A percentile compares a stretch with the other conserved stretches of the same genome.
These are phyloP conservation scores for Platysteira castanea DNA, from an alignment of 2,113 vertebrate species.

Conservation along the genomic window DNA sequence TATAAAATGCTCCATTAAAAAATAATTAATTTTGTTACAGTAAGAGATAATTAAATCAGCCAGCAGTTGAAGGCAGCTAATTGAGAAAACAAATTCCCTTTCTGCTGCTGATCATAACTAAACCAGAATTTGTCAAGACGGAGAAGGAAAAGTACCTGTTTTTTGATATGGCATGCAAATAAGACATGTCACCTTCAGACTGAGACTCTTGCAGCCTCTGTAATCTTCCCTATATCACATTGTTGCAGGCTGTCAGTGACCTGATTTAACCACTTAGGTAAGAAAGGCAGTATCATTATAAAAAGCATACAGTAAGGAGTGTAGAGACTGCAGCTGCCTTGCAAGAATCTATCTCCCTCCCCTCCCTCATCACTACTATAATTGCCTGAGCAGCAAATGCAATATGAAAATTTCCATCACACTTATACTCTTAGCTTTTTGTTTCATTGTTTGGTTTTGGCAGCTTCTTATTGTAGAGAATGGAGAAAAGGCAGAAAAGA, in stretches of 20 bases:
- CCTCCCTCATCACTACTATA: neutral
- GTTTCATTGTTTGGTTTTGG: neutral
- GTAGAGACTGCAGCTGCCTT: neutral
- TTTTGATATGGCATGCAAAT: neutral
- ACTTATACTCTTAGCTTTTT: neutral
- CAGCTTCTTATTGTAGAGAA: neutral
- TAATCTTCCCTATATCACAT: neutral
- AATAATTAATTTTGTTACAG: neutral
- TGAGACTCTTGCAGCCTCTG: neutral
- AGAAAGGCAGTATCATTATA: neutral
- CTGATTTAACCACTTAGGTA: neutral
- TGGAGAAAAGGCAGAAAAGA: neutral
- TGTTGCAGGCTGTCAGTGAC: neutral
- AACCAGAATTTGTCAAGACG: neutral
- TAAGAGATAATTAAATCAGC: conserved; percentile 19
- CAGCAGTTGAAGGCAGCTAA: neutral
- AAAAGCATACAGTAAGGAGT: neutral
- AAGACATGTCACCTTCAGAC: neutral
- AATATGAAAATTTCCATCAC: neutral
- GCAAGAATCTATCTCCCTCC: neutral
- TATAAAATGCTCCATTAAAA: neutral
- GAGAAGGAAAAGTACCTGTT: neutral
- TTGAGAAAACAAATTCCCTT: neutral
- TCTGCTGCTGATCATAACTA: neutral
- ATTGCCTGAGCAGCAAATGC: neutral